Conservation (phyloP, 2,888 invertebrate species). For the Campaea margaritaria region DNA sequence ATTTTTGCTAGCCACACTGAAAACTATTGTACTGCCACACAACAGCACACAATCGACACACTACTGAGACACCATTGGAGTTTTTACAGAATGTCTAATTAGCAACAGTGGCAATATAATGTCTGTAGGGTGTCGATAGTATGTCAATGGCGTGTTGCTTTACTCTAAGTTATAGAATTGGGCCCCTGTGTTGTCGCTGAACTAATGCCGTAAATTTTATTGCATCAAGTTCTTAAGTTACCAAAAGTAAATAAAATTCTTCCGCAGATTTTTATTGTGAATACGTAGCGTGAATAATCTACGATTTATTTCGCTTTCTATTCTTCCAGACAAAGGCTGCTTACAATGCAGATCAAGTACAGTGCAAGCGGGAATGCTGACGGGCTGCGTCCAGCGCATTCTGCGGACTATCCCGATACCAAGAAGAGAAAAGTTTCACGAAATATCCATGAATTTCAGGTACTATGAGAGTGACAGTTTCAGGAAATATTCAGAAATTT, state of each 20-base stretch:
- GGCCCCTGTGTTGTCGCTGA: too few species aligned
- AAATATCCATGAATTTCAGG: neutral
- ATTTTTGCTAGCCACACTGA: too few species aligned
- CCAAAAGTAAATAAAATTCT: neutral
- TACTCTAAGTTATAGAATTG: too few species aligned
- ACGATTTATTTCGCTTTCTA: conserved; percentile 23
- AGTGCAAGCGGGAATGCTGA: conserved; percentile 18
- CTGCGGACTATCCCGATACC: conserved; percentile 12
- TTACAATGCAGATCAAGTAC: conserved; percentile 32
- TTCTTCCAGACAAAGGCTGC: conserved; percentile 25
- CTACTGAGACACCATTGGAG: too few species aligned
- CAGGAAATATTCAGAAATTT: neutral
- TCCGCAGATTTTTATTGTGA: neutral
- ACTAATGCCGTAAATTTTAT: too few species aligned
- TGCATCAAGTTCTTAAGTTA: neutral
- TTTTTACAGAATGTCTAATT: too few species aligned
- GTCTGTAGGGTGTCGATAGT: too few species aligned
- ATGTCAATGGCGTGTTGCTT: too few species aligned
- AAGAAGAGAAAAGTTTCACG: neutral
- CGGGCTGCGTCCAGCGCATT: conserved; percentile 19
- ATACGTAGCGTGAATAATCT: conserved; percentile 7
- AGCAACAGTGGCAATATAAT: too few species aligned
- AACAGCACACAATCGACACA: too few species aligned
- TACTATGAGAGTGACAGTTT: neutral
- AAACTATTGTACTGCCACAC: too few species aligned